Percentiles rank a stretch among this genome's conserved stretches.
These are phyloP conservation scores for Julus scandinavius DNA, from an alignment of 2,888 invertebrate species.

Conservation along the genomic window DNA sequence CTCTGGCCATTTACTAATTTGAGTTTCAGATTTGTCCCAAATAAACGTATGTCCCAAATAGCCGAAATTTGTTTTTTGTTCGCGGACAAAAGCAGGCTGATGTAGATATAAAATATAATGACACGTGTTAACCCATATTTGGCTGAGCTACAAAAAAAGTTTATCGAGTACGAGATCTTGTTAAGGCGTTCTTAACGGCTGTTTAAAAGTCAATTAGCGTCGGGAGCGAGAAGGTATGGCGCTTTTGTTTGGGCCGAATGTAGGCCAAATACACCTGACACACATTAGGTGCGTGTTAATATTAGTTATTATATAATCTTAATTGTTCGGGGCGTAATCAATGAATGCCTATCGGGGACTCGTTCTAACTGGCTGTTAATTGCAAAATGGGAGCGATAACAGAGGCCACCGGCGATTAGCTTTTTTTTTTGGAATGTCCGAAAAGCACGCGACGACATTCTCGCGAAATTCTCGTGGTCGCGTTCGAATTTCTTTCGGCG, in stretches of 20 bases:
- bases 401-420: not conserved
- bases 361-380: not conserved
- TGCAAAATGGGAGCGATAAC: not conserved
- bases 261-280: constrained; percentile 17
- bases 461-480: not conserved
- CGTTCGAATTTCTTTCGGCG: not conserved
- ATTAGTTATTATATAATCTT: constrained; percentile 24
- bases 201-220: constrained; percentile 3
- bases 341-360: not conserved
- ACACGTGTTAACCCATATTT: constrained; percentile 21
- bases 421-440: not conserved
- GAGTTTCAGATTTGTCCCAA: too few species aligned
- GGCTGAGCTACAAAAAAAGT: not conserved
- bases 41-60: too few species aligned
- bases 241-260: not conserved
- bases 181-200: constrained; percentile 8
- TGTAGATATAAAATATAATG: not conserved
- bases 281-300: constrained; percentile 17
- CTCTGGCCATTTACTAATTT: too few species aligned
- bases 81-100: not conserved
- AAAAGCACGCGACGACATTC: not conserved
- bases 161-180: not conserved
- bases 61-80: too few species aligned
- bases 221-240: not conserved
- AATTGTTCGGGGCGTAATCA: not conserved